Evolutionary conservation across 2,888 invertebrate species (phyloP).

Genomic region (Incurvaria masculella): DNA sequence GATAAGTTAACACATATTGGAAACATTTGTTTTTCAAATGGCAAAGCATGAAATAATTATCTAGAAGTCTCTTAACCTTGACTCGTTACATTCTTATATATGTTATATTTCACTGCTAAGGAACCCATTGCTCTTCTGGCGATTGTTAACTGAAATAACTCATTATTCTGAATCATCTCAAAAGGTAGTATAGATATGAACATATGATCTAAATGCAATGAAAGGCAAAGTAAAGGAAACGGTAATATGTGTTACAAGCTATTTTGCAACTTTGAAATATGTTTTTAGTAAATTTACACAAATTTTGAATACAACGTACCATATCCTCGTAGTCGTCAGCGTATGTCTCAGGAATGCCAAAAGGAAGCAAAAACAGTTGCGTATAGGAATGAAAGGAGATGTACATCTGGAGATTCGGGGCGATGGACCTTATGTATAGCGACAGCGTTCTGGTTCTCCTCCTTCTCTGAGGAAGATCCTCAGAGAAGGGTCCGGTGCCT

Average conservation of each 20-base stretch:
- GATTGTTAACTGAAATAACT: conserved; percentile 35
- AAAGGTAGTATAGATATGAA: not conserved
- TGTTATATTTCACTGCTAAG: conserved; percentile 54
- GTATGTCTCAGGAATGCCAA: conserved; percentile 43
- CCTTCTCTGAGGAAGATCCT: too few relatives aligned
- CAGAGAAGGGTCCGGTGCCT: conserved; percentile 56
- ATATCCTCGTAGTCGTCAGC: conserved; percentile 46
- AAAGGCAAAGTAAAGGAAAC: too few relatives aligned
- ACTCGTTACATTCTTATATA: too few relatives aligned
- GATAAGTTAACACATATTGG: too few relatives aligned
- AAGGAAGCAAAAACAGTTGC: conserved; percentile 58
- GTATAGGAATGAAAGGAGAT: conserved; percentile 64
- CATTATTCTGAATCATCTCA: too few relatives aligned
- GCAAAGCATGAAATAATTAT: too few relatives aligned
- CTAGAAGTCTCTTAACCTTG: too few relatives aligned
- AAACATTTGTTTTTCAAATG: too few relatives aligned
- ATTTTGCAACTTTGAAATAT: too few relatives aligned
- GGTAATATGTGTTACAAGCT: too few relatives aligned
- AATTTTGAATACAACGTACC: conserved; percentile 28
- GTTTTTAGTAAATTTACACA: too few relatives aligned
- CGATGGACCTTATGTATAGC: conserved; percentile 38
- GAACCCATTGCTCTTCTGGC: conserved; percentile 50
- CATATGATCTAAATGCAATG: too few relatives aligned
- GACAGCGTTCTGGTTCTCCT: conserved; percentile 44
- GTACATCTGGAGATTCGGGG: conserved; percentile 42